Evolutionary conservation across 1,140 invertebrate genomes (phyloP).

Genomic region (Trigoniulus corallinus): DNA sequence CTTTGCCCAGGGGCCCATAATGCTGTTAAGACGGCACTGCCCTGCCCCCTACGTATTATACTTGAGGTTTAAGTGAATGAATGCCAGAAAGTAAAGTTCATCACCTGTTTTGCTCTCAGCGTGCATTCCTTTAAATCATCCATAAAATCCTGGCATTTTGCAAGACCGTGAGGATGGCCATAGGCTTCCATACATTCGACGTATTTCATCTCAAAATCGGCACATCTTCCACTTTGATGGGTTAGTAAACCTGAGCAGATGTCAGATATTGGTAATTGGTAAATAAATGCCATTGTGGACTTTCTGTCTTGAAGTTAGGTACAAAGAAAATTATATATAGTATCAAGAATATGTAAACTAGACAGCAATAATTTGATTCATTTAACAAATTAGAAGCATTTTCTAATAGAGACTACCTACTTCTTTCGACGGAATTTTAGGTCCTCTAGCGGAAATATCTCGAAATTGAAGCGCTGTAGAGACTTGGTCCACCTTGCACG

Average conservation of each 20-base stretch:
- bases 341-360: too few relatives aligned
- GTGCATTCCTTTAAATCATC: slow-evolving; percentile 48
- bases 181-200: slow-evolving; percentile 59
- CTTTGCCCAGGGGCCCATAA: background rate
- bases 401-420: too few relatives aligned
- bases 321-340: too few relatives aligned
- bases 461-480: too few relatives aligned
- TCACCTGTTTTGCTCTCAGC: slow-evolving; percentile 34
- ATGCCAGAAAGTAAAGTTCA: background rate
- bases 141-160: slow-evolving; percentile 38
- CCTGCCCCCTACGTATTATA: background rate
- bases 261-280: slow-evolving; percentile 46
- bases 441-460: too few relatives aligned
- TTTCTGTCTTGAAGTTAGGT: too few relatives aligned
- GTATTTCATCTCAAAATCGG: slow-evolving; percentile 41
- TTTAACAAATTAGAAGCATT: too few relatives aligned
- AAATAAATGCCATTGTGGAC: slow-evolving; percentile 37
- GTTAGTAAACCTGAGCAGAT: slow-evolving; percentile 39
- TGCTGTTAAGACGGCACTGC: background rate
- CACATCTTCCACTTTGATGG: slow-evolving; percentile 41
- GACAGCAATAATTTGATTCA: too few relatives aligned
- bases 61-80: background rate
- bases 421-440: too few relatives aligned
- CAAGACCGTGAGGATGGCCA: slow-evolving; percentile 35
- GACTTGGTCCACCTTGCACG: too few relatives aligned